phyloP scores from a whole-genome alignment of 2,888 invertebrate species.

The Furcula furcula region DNA sequence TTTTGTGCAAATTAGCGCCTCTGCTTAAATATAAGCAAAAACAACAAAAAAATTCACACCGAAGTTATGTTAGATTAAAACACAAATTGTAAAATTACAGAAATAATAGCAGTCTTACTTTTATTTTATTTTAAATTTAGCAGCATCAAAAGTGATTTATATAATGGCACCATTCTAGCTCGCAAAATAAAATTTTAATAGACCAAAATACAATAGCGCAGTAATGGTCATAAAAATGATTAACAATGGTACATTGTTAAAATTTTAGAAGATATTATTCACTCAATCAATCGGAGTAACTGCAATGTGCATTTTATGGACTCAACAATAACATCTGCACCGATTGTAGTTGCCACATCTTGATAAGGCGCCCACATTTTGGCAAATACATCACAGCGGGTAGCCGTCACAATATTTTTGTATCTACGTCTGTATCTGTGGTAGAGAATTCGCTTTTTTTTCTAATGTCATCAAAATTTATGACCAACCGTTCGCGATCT shows the following conservation, averaged over 20 bases:
- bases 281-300: conserved; percentile 27
- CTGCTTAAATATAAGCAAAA: conserved; percentile 9
- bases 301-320: conserved; percentile 56
- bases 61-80: too few relatives aligned
- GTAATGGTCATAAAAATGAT: conserved; percentile 48
- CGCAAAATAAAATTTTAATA: conserved; percentile 31
- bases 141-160: too few relatives aligned
- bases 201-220: conserved; percentile 25
- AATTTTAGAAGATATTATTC: conserved; percentile 27
- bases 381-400: conserved; percentile 77
- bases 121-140: conserved; percentile 1
- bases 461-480: conserved; percentile 27
- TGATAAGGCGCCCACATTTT: conserved; percentile 78
- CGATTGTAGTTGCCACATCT: conserved; percentile 55
- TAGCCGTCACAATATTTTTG: conserved; percentile 79
- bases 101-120: conserved; percentile 2
- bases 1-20: conserved; percentile 7
- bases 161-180: conserved; percentile 10
- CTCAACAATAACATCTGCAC: conserved; percentile 61
- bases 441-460: conserved; percentile 47
- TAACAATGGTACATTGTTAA: conserved; percentile 37
- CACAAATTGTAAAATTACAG: neutral
- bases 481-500: conserved; percentile 12
- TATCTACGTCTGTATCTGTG: conserved; percentile 65
- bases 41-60: too few relatives aligned